Evolutionary conservation across 1,140 invertebrate species (phyloP).

Genomic region (Stenopsyche tienmushanensis): DNA sequence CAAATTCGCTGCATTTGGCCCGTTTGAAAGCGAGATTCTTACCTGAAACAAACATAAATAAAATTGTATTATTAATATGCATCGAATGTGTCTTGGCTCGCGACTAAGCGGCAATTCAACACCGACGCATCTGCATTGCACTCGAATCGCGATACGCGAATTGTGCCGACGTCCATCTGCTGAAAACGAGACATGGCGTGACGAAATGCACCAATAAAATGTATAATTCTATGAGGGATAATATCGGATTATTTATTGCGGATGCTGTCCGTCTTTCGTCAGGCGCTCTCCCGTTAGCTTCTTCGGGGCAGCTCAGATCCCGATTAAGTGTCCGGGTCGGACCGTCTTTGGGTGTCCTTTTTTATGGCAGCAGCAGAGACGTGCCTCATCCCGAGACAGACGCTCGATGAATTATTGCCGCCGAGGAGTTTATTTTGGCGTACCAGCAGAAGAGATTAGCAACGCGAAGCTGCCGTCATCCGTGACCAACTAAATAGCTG

Average conservation of each 20-base stretch:
- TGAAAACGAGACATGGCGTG: background rate
- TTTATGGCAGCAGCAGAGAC: background rate
- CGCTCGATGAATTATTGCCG: slow-evolving; percentile 34
- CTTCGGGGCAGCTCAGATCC: background rate
- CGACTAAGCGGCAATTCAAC: too few relatives aligned
- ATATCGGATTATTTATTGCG: slow-evolving; percentile 3
- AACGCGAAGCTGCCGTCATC: background rate
- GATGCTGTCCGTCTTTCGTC: slow-evolving; percentile 16
- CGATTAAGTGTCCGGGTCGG: background rate
- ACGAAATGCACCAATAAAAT: background rate
- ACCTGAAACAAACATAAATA: too few relatives aligned
- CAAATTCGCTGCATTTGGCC: too few relatives aligned
- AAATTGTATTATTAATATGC: too few relatives aligned
- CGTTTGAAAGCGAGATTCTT: too few relatives aligned
- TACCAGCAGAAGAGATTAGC: slow-evolving; percentile 13
- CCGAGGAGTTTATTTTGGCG: slow-evolving; percentile 34
- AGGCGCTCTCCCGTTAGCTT: background rate
- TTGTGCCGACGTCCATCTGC: too few relatives aligned
- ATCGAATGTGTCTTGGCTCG: too few relatives aligned
- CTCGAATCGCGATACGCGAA: too few relatives aligned
- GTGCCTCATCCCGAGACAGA: slow-evolving; percentile 18
- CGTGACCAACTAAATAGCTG: background rate
- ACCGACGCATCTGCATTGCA: too few relatives aligned
- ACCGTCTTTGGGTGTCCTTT: background rate
- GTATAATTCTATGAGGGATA: background rate